Conservation (phyloP, 2,888 invertebrate species). For the Scelioninae gen. 1 region DNA sequence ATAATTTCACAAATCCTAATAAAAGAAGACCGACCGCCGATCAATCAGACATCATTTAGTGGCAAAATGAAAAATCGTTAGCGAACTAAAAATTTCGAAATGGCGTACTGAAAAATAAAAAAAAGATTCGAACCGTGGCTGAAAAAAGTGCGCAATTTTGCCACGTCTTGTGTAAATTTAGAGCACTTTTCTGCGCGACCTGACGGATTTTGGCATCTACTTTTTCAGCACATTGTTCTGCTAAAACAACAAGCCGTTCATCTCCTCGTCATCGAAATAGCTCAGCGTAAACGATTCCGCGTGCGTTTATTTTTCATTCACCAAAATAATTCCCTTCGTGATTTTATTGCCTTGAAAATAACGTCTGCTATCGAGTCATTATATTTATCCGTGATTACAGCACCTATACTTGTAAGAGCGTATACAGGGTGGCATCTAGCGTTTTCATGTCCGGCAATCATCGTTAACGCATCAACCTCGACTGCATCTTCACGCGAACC, state of each 20-base stretch:
- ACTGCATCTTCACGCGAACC: constrained; percentile 21
- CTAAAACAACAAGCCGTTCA: constrained; percentile 22
- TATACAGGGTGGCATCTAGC: constrained; percentile 28
- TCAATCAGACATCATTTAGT: neutral
- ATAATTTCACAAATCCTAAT: neutral
- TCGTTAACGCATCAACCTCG: constrained; percentile 17
- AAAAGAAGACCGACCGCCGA: constrained; percentile 11
- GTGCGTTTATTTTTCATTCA: constrained; percentile 32
- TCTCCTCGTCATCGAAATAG: constrained; percentile 16
- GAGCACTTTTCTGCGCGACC: neutral
- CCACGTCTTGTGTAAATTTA: neutral
- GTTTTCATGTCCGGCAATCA: constrained; percentile 39
- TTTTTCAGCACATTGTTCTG: neutral
- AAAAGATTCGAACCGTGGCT: neutral
- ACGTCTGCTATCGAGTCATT: constrained; percentile 40
- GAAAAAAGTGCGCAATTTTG: neutral
- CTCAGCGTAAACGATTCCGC: constrained; percentile 37
- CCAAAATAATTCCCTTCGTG: constrained; percentile 39
- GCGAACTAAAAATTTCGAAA: neutral
- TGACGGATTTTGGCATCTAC: constrained; percentile 7
- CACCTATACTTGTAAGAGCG: constrained; percentile 30
- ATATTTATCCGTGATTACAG: constrained; percentile 39
- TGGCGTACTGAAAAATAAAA: neutral
- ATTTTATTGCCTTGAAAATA: constrained; percentile 51
- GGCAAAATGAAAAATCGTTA: neutral